Percentiles rank a stretch among this genome's conserved stretches.
Conservation (phyloP, 2,888 invertebrate genomes). For the Rhyacophila evoluta region DNA sequence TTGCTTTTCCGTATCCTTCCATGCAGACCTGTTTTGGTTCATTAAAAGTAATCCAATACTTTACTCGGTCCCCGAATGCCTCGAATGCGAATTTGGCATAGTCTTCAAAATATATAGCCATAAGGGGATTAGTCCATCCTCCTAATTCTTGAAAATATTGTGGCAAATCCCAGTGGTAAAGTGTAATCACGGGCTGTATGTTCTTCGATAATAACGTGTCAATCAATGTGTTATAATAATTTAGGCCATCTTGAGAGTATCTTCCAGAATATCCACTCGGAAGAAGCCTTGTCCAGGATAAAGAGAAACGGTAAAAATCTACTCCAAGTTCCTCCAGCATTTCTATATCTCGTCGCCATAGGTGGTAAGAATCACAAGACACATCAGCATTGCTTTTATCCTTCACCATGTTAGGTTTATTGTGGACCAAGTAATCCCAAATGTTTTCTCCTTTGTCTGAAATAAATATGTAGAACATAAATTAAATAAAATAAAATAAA, state of each 20-base stretch:
- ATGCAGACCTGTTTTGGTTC: constrained; percentile 67
- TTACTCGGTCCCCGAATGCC: constrained; percentile 66
- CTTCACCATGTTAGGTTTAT: constrained; percentile 20
- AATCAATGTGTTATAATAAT: constrained; percentile 75
- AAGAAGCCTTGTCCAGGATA: constrained; percentile 76
- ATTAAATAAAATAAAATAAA: no score
- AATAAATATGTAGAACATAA: no score
- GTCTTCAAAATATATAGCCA: constrained; percentile 69
- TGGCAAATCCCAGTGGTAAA: constrained; percentile 76
- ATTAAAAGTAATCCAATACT: constrained; percentile 72
- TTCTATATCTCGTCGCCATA: constrained; percentile 68
- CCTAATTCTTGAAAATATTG: constrained; percentile 69
- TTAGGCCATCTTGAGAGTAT: constrained; percentile 71
- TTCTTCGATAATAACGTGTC: constrained; percentile 68
- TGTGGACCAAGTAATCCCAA: constrained; percentile 50
- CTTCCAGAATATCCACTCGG: constrained; percentile 67
- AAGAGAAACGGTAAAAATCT: constrained; percentile 71
- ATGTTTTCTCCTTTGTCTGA: constrained; percentile 52
- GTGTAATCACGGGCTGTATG: constrained; percentile 70
- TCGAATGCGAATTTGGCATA: constrained; percentile 69
- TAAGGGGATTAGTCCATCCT: constrained; percentile 71
- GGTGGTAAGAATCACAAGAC: constrained; percentile 76
- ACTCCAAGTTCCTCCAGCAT: constrained; percentile 64
- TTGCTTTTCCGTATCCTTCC: constrained; percentile 61
- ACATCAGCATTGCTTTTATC: constrained; percentile 65